Conservation (phyloP, 2,888 invertebrate species). For the Theretra japonica region DNA sequence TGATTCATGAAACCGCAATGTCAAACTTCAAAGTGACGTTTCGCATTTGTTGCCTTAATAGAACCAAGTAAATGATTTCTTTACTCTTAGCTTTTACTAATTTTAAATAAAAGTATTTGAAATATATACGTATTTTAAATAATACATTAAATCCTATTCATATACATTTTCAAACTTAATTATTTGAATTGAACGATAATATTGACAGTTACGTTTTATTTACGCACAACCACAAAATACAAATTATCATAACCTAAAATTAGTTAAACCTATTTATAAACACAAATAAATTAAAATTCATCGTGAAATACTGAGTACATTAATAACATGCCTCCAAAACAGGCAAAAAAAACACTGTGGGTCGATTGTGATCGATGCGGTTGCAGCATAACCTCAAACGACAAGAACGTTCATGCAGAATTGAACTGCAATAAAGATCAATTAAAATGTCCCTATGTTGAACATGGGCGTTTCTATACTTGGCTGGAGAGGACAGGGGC, state of each 20-base stretch:
- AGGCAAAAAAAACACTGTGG: constrained; percentile 84
- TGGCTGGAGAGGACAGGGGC: constrained; percentile 71
- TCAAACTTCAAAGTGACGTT: background rate
- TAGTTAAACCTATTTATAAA: constrained; percentile 5
- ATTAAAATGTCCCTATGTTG: constrained; percentile 75
- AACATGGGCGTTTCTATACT: constrained; percentile 60
- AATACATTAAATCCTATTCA: background rate
- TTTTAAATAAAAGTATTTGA: too few relatives aligned
- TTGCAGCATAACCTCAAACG: constrained; percentile 83
- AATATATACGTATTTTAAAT: too few relatives aligned
- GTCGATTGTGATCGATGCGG: constrained; percentile 86
- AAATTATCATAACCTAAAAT: constrained; percentile 5
- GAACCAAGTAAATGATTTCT: background rate
- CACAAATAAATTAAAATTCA: background rate
- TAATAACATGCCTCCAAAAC: constrained; percentile 71
- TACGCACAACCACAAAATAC: too few relatives aligned
- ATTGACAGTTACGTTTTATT: constrained; percentile 26
- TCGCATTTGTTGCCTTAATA: background rate
- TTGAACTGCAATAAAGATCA: constrained; percentile 80
- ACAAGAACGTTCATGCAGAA: constrained; percentile 82
- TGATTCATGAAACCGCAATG: constrained; percentile 24
- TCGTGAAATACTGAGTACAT: background rate
- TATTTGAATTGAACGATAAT: background rate
- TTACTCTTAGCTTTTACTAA: background rate
- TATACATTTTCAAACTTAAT: background rate